Conservation (phyloP, 92 coral and sea anemone species). For the Porites divaricata region DNA sequence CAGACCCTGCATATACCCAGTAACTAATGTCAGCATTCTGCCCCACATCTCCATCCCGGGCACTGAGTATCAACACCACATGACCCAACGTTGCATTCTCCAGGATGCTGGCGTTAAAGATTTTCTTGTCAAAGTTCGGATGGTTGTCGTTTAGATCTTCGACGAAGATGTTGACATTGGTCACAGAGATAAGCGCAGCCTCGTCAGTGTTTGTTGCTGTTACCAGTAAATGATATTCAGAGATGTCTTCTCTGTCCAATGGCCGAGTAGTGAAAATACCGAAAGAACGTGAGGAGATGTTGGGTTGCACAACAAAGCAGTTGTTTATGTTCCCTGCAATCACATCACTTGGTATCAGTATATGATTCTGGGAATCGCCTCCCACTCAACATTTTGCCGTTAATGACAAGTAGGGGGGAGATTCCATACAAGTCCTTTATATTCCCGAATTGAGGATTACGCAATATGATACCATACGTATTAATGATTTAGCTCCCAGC, state of each 20-base stretch:
- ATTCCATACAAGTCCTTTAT: no score
- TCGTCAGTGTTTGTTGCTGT: slow-evolving; percentile 49
- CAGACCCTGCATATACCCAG: slow-evolving; percentile 58
- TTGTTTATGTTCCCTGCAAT: slow-evolving; percentile 48
- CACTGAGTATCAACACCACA: slow-evolving; percentile 32
- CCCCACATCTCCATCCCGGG: slow-evolving; percentile 45
- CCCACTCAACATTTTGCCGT: no score
- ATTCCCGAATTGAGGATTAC: no score
- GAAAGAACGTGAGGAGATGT: slow-evolving; percentile 29
- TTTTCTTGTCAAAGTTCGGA: slow-evolving; percentile 44
- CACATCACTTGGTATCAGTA: neutral
- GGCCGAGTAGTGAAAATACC: slow-evolving; percentile 48
- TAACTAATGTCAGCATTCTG: slow-evolving; percentile 45
- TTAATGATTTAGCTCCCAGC: no score
- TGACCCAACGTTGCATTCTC: slow-evolving; percentile 60
- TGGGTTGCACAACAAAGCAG: slow-evolving; percentile 44
- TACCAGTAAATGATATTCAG: slow-evolving; percentile 27
- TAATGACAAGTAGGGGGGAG: no score
- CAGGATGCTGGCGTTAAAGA: slow-evolving; percentile 30
- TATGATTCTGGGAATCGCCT: no score
- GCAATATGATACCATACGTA: no score
- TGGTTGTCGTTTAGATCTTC: slow-evolving; percentile 63
- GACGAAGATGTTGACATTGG: slow-evolving; percentile 45
- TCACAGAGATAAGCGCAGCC: slow-evolving; percentile 38
- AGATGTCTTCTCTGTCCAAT: slow-evolving; percentile 56